Conservation (phyloP, 2,888 invertebrate species). For the Andricus quercusramuli region DNA sequence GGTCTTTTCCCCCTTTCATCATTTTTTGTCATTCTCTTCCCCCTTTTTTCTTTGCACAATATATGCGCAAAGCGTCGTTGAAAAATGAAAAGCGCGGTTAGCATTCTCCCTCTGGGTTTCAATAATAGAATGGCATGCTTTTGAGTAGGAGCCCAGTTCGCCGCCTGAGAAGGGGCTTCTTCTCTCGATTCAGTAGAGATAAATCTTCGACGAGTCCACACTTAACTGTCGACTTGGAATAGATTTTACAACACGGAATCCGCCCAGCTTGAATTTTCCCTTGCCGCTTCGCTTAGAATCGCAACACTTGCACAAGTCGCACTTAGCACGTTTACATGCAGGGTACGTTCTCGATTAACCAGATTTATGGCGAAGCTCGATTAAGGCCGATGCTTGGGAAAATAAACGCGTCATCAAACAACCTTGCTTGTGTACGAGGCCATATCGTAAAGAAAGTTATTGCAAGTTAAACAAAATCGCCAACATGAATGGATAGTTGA, state of each 20-base stretch:
- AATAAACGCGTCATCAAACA: slow-evolving; percentile 32
- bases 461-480: not conserved
- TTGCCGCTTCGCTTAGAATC: slow-evolving; percentile 36
- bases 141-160: slow-evolving; percentile 61
- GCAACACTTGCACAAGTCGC: slow-evolving; percentile 37
- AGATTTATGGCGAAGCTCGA: slow-evolving; percentile 35
- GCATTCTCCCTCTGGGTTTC: slow-evolving; percentile 61
- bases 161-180: slow-evolving; percentile 44
- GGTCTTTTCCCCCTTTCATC: slow-evolving; percentile 3
- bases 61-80: slow-evolving; percentile 25
- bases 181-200: slow-evolving; percentile 36
- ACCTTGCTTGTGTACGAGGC: slow-evolving; percentile 1
- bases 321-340: slow-evolving; percentile 22
- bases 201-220: slow-evolving; percentile 57
- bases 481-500: not conserved
- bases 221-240: slow-evolving; percentile 65
- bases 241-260: slow-evolving; percentile 35
- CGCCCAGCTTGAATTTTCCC: slow-evolving; percentile 29
- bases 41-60: not conserved
- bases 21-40: not conserved
- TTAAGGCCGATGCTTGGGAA: slow-evolving; percentile 29
- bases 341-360: slow-evolving; percentile 22
- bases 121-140: slow-evolving; percentile 76
- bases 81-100: slow-evolving; percentile 58
- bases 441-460: not conserved